Percentiles rank a stretch among this genome's conserved stretches.
Evolutionary conservation across 2,888 invertebrate genomes (phyloP).

Genomic region (Nezara viridula): DNA sequence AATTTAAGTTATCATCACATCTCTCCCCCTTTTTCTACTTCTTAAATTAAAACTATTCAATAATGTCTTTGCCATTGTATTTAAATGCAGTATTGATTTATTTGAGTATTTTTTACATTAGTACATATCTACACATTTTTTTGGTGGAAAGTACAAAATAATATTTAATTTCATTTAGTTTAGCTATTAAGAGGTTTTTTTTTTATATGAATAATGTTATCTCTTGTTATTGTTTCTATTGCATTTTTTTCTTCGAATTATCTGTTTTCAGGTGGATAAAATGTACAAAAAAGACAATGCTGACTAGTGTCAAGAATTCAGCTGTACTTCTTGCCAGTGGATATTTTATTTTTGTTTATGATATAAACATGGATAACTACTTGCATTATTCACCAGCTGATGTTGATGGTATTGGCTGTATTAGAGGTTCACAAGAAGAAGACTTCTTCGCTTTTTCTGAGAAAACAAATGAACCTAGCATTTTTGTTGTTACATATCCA

Average conservation of each 20-base stretch:
- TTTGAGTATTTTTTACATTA: no score
- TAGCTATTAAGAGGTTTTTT: no score
- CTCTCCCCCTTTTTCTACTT: no score
- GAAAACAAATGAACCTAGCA: slow-evolving; percentile 29
- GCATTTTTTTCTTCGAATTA: neutral
- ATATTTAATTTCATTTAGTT: no score
- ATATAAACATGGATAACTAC: neutral
- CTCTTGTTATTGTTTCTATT: neutral
- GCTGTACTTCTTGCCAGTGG: slow-evolving; percentile 26
- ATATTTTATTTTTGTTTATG: slow-evolving; percentile 39
- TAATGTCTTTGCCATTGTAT: no score
- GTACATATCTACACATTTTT: no score
- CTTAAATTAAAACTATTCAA: no score
- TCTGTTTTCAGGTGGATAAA: slow-evolving; percentile 51
- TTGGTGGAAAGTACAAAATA: no score
- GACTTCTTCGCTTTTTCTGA: slow-evolving; percentile 54
- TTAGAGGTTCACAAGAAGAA: slow-evolving; percentile 49
- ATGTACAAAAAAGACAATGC: neutral
- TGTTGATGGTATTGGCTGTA: slow-evolving; percentile 50
- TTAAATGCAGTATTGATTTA: no score
- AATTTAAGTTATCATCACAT: no score
- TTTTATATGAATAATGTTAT: neutral
- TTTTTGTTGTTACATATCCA: slow-evolving; percentile 48
- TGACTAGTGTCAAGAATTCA: slow-evolving; percentile 46
- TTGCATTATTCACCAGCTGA: neutral